These are phyloP conservation scores for Dysmachus trigonus DNA, from an alignment of 2,888 invertebrate species.

Conservation along the genomic window DNA sequence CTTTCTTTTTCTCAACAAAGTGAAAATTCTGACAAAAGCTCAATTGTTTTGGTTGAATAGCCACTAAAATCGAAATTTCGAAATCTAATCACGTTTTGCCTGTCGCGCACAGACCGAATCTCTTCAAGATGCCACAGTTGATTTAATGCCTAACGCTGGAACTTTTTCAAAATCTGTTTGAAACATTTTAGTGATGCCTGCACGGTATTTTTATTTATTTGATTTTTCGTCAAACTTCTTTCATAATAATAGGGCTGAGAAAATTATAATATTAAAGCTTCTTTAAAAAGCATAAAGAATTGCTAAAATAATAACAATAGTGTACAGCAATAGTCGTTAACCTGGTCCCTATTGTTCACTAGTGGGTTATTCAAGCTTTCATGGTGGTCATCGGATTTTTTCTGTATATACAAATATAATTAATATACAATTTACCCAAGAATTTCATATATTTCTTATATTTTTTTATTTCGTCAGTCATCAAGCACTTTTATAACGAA, in stretches of 20 bases:
- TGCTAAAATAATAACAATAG: too few species aligned
- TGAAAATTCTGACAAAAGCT: neutral
- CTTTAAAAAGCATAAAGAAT: too few species aligned
- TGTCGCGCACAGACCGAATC: neutral
- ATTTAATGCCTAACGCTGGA: neutral
- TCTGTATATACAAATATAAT: neutral
- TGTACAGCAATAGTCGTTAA: too few species aligned
- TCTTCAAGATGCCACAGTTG: neutral
- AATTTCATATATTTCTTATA: too few species aligned
- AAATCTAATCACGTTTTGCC: neutral
- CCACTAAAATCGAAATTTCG: neutral
- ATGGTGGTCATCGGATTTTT: neutral
- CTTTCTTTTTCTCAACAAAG: neutral
- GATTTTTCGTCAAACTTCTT: neutral
- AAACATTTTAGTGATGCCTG: neutral
- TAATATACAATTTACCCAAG: too few species aligned
- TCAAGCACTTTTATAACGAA: too few species aligned
- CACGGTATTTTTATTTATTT: neutral
- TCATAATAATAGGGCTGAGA: neutral
- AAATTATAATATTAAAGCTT: neutral
- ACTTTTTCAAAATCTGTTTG: neutral
- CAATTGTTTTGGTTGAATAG: neutral
- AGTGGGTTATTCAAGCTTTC: neutral
- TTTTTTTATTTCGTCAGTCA: too few species aligned
- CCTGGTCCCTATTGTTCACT: neutral